Percentiles rank a stretch among this genome's conserved stretches.
Conservation (phyloP, 2,888 invertebrate genomes). For the Pachymerium ferrugineum region DNA sequence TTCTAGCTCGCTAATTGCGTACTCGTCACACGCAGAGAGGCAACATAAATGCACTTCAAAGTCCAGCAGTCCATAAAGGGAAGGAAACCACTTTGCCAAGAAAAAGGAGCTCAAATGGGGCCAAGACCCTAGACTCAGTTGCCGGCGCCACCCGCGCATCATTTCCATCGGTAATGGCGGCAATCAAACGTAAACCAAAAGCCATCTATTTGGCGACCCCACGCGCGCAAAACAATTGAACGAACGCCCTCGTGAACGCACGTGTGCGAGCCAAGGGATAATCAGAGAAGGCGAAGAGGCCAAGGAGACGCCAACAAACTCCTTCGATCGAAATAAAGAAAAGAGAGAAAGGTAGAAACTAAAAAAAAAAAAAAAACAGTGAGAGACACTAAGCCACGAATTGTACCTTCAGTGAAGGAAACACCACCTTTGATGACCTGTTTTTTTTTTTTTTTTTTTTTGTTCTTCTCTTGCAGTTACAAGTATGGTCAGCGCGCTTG, state of each 20-base stretch:
- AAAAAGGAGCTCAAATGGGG: slow-evolving; percentile 27
- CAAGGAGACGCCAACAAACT: slow-evolving; percentile 20
- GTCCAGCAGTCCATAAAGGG: slow-evolving; percentile 27
- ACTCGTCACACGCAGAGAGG: slow-evolving; percentile 13
- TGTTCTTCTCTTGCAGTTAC: too few species aligned
- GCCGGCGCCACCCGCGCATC: slow-evolving; percentile 24
- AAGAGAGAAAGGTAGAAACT: background rate
- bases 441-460: too few species aligned
- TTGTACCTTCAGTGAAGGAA: slow-evolving; percentile 5
- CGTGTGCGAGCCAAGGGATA: slow-evolving; percentile 23
- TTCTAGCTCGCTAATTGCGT: slow-evolving; percentile 12
- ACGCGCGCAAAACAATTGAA: slow-evolving; percentile 27
- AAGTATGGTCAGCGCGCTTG: too few species aligned
- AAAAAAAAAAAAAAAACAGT: too few species aligned
- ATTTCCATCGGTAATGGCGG: slow-evolving; percentile 27
- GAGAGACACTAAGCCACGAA: slow-evolving; percentile 7
- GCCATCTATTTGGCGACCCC: slow-evolving; percentile 27
- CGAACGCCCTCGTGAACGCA: slow-evolving; percentile 27
- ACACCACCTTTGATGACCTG: slow-evolving; percentile 21
- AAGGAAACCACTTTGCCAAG: slow-evolving; percentile 27
- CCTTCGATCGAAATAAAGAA: slow-evolving; percentile 21
- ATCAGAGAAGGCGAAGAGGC: slow-evolving; percentile 27
- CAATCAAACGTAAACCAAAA: slow-evolving; percentile 27
- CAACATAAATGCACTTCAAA: slow-evolving; percentile 14
- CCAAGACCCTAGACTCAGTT: slow-evolving; percentile 17